Base-by-base conservation (phyloP, 2,888 invertebrate species). In the Cyrtodaria siliqua region DNA sequence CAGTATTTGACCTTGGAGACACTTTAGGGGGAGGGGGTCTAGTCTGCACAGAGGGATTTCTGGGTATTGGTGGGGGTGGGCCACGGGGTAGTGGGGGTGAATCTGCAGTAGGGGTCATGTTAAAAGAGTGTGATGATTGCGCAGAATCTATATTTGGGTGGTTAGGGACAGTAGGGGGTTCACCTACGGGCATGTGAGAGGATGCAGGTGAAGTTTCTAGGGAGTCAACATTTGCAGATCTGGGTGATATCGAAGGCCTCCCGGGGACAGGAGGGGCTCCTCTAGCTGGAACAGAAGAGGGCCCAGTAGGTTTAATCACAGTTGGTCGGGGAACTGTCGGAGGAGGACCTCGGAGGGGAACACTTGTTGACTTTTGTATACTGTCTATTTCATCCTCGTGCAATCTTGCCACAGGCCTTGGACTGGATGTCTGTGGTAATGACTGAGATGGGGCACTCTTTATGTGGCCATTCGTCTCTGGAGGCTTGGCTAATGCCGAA, bases 281-380 rank as follows among this genome's bases (percentile, higher is more conserved):
- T 18, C 56, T 53, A 26, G 29, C 59, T 50, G 47, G 60, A 2
- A 33, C 59, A 20, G 27, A 55, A 18, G 40, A 52, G 8, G 38
- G 75, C 14, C 14, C 66, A 38, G n/a, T 42, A 12, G 3, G 69
- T 61, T 53, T 61, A 53, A 69, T 55, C n/a, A 62, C 56, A 33
- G 68, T 55, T 16, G 72, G 63, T 42, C 24, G 59, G n/a, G 75
- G 53, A 9, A 66, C 47, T 23, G 70, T 56, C 18, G 74, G 64
- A 20, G 75, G 70, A 50, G 68, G 49, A 2, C 63, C 63, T 26
- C 55, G 44, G 29, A 20, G 20, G 33, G 20, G n/a, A 14, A 18
- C 44, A 20, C 44, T 20, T 6, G 44, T 26, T 9, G 47, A 18
- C n/a, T 40, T 24, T 20, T 29, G 57, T 20, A 6, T 40, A 9